Conservation (phyloP, 2,888 invertebrate species). For the Drosophila incognita region DNA sequence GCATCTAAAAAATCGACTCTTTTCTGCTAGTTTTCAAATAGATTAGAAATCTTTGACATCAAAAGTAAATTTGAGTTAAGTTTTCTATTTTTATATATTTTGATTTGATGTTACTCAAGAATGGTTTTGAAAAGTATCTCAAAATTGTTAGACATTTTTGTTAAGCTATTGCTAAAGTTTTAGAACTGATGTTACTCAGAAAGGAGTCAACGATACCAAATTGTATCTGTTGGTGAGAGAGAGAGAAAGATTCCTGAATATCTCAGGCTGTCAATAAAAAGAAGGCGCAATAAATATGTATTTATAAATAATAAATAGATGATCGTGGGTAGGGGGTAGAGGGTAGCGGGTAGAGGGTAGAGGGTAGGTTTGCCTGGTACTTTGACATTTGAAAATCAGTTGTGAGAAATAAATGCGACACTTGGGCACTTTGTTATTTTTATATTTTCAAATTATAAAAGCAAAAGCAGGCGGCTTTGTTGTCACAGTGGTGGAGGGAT, state of each 20-base stretch:
- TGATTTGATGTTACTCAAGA: background rate
- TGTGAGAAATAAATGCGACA: slow-evolving; percentile 40
- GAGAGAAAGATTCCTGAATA: slow-evolving; percentile 12
- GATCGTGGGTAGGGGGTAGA: no score
- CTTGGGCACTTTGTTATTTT: slow-evolving; percentile 71
- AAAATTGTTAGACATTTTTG: background rate
- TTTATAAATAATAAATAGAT: background rate
- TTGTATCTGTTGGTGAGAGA: background rate
- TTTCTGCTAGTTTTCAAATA: background rate
- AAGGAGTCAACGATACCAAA: background rate
- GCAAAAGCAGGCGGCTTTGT: slow-evolving; percentile 66
- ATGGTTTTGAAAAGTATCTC: background rate
- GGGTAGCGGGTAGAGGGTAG: background rate
- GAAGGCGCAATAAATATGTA: slow-evolving; percentile 4
- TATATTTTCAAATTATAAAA: slow-evolving; percentile 82
- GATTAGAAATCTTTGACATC: background rate
- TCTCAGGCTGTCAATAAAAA: slow-evolving; percentile 21
- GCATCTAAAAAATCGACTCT: background rate
- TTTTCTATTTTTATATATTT: background rate
- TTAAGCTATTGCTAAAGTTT: background rate
- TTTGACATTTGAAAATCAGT: slow-evolving; percentile 74
- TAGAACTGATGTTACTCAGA: background rate
- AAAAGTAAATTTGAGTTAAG: background rate
- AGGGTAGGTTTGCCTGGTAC: slow-evolving; percentile 41
- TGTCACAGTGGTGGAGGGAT: slow-evolving; percentile 36